Conservation (phyloP, 2,113 vertebrate genomes). For the Cynocephalus volans region DNA sequence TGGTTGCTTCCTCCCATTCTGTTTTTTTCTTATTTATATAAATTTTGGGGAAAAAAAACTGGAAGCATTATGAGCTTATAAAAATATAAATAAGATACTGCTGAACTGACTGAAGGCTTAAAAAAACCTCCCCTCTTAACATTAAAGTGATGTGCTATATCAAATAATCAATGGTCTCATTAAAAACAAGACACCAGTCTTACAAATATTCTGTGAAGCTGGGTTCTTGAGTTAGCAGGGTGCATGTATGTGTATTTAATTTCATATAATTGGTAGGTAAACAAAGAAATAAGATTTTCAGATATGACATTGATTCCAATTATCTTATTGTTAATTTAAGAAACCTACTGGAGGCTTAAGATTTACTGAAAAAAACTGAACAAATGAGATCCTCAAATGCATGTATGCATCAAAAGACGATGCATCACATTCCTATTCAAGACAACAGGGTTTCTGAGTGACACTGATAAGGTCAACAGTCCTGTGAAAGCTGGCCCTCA, state of each 20-base stretch:
- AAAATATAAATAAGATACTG: background rate
- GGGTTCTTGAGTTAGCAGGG: background rate
- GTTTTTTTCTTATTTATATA: background rate
- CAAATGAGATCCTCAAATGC: conserved; percentile 27
- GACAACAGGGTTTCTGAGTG: conserved; percentile 53
- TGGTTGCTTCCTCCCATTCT: background rate
- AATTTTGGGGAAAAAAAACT: background rate
- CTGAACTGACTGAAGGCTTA: background rate
- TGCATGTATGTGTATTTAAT: conserved; percentile 44
- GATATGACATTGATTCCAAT: conserved; percentile 70
- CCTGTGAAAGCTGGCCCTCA: conserved; percentile 14
- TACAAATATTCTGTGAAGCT: background rate
- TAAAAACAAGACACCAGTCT: background rate
- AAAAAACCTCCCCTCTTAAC: background rate
- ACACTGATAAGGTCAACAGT: conserved; percentile 50
- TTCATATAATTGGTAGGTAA: conserved; percentile 64
- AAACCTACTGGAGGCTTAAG: background rate
- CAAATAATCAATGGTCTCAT: conserved; percentile 42
- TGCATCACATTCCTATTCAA: background rate
- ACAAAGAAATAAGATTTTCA: conserved; percentile 65
- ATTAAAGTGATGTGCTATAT: background rate
- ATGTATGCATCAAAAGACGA: background rate
- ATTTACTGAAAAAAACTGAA: background rate
- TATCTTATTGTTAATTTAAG: conserved; percentile 68
- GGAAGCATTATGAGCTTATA: background rate